Evolutionary conservation across 2,888 invertebrate species (phyloP), one percentile per base, ranked within the genome.

Genomic region (Xanthia togata): DNA sequence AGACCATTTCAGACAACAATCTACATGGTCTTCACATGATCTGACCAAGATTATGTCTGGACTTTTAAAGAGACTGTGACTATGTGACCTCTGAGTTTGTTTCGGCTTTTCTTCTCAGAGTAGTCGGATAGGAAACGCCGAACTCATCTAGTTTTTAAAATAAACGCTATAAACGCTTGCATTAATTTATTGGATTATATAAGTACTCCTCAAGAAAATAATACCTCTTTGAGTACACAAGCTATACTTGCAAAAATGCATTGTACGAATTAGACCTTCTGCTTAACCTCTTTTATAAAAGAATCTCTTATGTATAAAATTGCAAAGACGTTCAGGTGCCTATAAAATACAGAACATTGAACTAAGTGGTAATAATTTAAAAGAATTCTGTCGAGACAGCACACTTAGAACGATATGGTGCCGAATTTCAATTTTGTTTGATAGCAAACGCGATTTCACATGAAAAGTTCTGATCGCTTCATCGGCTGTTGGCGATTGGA

Each of bases 281-380:
- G 41, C 14, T 0, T n/a, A 14, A 47, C 17, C 11, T 53, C 11
- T 35, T 3, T 4, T 9, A 9, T 5, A 23, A 62, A 55, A 74
- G 8, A 75, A 35, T 70, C 41, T 70, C 41, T 60, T 77, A 60
- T 60, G 44, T 50, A 75, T 59, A 84, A 79, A 84, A 87, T 82
- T 78, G 59, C 76, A 82, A 87, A 84, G 64, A 63, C 73, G 57
- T 72, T 67, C 86, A 85, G 87, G 82, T 85, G 79, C 64, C 87
- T 71, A 87, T 85, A 84, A 85, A 85, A 62, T 57, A 79, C 79
- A 82, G 82, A 77, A 74, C 72, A 87, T 77, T 87, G 67, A 81
- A 74, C 73, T 70, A 79, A 85, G 75, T 79, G 73, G 68, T 73
- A 26, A 69, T 79, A 79, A 73, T 72, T 85, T 79, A 38, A 11